Evolutionary conservation across 1,140 invertebrate species (phyloP).

Genomic region (Lucilia cuprina): DNA sequence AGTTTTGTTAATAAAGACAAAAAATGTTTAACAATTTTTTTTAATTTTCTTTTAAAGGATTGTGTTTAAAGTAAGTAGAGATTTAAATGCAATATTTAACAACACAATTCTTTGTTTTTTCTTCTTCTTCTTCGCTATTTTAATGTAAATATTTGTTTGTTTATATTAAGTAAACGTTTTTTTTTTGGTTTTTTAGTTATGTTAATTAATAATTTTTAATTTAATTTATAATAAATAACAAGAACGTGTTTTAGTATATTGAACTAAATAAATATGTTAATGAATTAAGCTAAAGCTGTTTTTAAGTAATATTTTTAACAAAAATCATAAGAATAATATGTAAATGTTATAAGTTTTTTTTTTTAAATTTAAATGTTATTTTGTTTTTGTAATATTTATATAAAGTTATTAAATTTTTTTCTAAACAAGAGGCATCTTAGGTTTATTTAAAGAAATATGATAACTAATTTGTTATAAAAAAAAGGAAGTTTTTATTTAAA

Average conservation of each 20-base stretch:
- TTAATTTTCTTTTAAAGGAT: not conserved
- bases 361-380: not conserved
- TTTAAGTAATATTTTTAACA: not conserved
- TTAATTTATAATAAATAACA: not conserved
- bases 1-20: conserved; percentile 37
- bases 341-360: not conserved
- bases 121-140: conserved; percentile 7
- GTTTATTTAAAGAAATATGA: not conserved
- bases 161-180: not conserved
- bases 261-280: not conserved
- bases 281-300: conserved; percentile 29
- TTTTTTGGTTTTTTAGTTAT: no score
- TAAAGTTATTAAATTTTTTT: conserved; percentile 12
- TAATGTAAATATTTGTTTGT: conserved; percentile 6
- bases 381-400: not conserved
- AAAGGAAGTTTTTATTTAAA: no score
- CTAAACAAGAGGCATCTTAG: conserved; percentile 13
- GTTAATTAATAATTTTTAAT: not conserved
- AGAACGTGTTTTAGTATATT: not conserved
- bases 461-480: no score
- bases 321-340: not conserved
- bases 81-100: conserved; percentile 59
- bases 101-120: conserved; percentile 47
- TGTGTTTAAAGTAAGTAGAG: conserved; percentile 27
- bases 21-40: conserved; percentile 33